Base-by-base conservation (phyloP, 2,888 invertebrate genomes). In the Noctuana brunneofusca region DNA sequence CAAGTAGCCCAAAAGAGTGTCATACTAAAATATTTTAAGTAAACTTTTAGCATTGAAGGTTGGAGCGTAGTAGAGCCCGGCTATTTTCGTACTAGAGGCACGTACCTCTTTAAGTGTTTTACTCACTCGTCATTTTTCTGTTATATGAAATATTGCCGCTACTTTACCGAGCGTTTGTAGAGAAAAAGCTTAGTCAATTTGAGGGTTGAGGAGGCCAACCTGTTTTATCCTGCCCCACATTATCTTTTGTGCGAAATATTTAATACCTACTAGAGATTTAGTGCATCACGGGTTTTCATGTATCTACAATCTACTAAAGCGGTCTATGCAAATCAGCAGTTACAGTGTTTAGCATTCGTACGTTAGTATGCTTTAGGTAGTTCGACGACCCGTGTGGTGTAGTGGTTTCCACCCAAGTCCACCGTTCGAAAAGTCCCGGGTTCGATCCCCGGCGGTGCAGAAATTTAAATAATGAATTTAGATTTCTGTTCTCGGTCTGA, bases 121-220 rank as follows among this genome's bases (percentile, higher is more conserved):
- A 14, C 22, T 46, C 46, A 22, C 46, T 46, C 46, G 12, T 63
- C 62, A 63, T 63, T 63, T 63, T 56, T 56, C 50, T 56, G 55
- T 50, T 50, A 56, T 43, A 50, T 63, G 38, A 63, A 56, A 63
- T 63, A 63, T 63, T 63, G 50, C 62, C 32, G 62, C 62, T 32
- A 63, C 41, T 62, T 57, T 62, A 54, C 16, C 38, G 46, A 55
- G 55, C 55, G 16, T 63, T 62, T 41, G 55, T 49, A 16, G 30
- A 63, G 48, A 41, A 22, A 55, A 56, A 41, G 56, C 30, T 20
- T 22, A 43, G 62, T 56, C 62, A 56, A 63, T 63, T 63, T 63
- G 32, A n/a, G 18, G 38, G 30, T 12, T 16, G 20, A 14, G 12
- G 16, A 32, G 12, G 32, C 30, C 24, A 48, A 46, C 1, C 18